Evolutionary conservation across 2,888 invertebrate genomes (phyloP).

Genomic region (Selenia dentaria): DNA sequence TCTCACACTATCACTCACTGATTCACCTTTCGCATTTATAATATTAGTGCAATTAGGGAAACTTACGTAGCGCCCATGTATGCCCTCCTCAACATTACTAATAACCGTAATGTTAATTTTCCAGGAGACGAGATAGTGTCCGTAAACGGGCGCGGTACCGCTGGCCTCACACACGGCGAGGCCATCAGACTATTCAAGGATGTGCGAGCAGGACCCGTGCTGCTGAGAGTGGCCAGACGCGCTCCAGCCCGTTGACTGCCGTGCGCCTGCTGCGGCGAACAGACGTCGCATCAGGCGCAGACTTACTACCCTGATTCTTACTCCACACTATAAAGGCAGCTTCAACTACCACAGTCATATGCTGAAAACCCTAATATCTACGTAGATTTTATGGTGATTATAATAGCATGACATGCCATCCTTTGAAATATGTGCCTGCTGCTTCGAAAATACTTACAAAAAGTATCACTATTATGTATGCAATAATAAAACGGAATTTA

Average conservation of each 20-base stretch:
- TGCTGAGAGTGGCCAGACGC: slow-evolving; percentile 88
- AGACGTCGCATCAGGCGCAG: slow-evolving; percentile 66
- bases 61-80: too few species aligned
- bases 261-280: slow-evolving; percentile 76
- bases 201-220: slow-evolving; percentile 90
- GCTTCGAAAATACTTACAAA: too few species aligned
- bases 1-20: too few species aligned
- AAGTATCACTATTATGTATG: too few species aligned
- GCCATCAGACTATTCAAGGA: slow-evolving; percentile 92
- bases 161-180: slow-evolving; percentile 91
- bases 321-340: slow-evolving; percentile 58
- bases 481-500: too few species aligned
- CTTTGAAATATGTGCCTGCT: too few species aligned
- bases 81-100: too few species aligned
- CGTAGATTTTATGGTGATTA: too few species aligned
- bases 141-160: slow-evolving; percentile 91
- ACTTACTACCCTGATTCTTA: slow-evolving; percentile 48
- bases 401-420: too few species aligned
- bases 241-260: slow-evolving; percentile 77
- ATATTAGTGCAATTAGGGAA: too few species aligned
- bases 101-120: background rate
- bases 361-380: too few species aligned
- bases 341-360: background rate
- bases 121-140: slow-evolving; percentile 92
- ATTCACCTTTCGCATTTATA: too few species aligned